phyloP scores from a whole-genome alignment of 2,888 invertebrate species.

The Drosophila acutilabella region DNA sequence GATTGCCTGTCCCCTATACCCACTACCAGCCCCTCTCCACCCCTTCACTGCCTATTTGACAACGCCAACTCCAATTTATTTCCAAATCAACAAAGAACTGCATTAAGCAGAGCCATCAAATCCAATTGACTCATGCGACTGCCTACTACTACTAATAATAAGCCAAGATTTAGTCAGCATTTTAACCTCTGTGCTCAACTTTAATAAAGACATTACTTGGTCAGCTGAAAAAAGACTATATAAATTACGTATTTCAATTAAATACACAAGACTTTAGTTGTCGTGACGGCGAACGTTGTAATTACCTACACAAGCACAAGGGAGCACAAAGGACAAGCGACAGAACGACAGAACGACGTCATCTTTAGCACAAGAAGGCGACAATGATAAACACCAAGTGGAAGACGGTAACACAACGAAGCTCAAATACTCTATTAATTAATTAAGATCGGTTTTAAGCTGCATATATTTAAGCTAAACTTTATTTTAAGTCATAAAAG shows the following conservation, averaged over 20 bases:
- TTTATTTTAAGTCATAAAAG: too few relatives aligned
- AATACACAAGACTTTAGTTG: conserved; percentile 41
- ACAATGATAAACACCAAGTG: not conserved
- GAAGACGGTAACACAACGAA: not conserved
- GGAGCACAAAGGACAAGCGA: conserved; percentile 5
- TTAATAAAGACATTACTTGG: conserved; percentile 55
- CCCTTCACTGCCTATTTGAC: conserved; percentile 36
- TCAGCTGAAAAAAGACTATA: not conserved
- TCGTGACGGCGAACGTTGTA: conserved; percentile 39
- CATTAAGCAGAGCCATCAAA: conserved; percentile 7
- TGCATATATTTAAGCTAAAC: not conserved
- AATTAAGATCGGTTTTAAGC: not conserved
- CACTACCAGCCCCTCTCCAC: not conserved
- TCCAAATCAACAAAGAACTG: conserved; percentile 3
- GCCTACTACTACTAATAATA: not conserved
- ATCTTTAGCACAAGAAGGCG: conserved; percentile 52
- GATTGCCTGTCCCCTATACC: not conserved
- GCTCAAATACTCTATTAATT: not conserved
- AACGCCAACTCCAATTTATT: conserved; percentile 48
- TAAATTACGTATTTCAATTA: conserved; percentile 59
- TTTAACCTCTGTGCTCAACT: not conserved
- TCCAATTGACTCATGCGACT: not conserved
- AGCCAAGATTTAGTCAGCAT: not conserved
- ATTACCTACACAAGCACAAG: conserved; percentile 49
- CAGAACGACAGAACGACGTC: conserved; percentile 56